Conservation (phyloP, 92 coral and sea anemone species). For the Metridium senile region DNA sequence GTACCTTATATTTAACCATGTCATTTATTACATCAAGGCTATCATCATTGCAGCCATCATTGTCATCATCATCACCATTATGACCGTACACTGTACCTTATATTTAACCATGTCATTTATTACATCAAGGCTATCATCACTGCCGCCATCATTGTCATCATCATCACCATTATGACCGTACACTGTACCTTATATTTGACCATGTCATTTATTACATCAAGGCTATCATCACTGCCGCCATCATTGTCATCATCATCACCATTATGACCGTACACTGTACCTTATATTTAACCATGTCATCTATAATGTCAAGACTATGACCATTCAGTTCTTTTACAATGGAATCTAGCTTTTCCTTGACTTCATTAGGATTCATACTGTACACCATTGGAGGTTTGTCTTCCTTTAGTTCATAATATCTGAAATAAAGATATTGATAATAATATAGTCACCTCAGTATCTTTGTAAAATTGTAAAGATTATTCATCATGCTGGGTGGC, state of each 20-base stretch:
- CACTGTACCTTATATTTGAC: too few relatives aligned
- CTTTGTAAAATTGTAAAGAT: neutral
- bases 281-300: slow-evolving; percentile 44
- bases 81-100: too few relatives aligned
- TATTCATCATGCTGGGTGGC: neutral
- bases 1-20: slow-evolving; percentile 35
- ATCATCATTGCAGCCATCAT: neutral
- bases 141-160: neutral
- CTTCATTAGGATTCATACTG: slow-evolving; percentile 59
- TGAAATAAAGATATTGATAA: slow-evolving; percentile 26
- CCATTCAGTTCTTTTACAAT: slow-evolving; percentile 42
- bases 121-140: neutral
- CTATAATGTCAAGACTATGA: slow-evolving; percentile 12
- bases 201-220: too few relatives aligned
- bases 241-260: neutral
- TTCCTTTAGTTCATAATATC: slow-evolving; percentile 64
- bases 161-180: too few relatives aligned
- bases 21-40: neutral
- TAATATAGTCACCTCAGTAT: too few relatives aligned
- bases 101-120: too few relatives aligned
- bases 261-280: neutral
- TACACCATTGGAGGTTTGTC: slow-evolving; percentile 43
- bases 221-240: neutral
- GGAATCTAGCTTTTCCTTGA: slow-evolving; percentile 45
- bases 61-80: neutral